phyloP scores from a whole-genome alignment of 1,140 invertebrate genomes.

The Drosophila lowei region DNA sequence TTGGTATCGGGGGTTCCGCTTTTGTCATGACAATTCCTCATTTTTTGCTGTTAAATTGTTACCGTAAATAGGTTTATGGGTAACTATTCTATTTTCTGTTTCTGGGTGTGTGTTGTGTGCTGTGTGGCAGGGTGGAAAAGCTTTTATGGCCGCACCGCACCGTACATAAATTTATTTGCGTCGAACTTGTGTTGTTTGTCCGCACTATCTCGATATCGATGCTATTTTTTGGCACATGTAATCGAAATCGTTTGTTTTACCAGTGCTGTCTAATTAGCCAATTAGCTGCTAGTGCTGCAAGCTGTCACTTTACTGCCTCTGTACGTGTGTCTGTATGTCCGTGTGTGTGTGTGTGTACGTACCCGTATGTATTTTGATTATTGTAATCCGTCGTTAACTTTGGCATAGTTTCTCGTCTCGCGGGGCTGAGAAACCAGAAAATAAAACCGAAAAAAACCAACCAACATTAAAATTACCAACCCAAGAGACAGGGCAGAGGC shows the following conservation, averaged over 20 bases:
- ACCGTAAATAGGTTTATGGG: slow-evolving; percentile 70
- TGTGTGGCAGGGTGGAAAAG: not conserved
- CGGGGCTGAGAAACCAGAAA: slow-evolving; percentile 64
- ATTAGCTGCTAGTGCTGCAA: slow-evolving; percentile 55
- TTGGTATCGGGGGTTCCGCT: slow-evolving; percentile 54
- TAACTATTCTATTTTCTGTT: slow-evolving; percentile 34
- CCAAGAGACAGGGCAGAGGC: slow-evolving; percentile 50
- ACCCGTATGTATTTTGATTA: slow-evolving; percentile 58
- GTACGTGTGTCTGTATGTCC: not conserved
- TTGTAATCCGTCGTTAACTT: slow-evolving; percentile 75
- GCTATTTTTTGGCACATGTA: slow-evolving; percentile 27
- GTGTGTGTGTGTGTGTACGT: slow-evolving; percentile 3
- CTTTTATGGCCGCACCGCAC: not conserved
- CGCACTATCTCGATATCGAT: slow-evolving; percentile 12
- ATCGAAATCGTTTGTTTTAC: slow-evolving; percentile 41
- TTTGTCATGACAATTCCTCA: slow-evolving; percentile 26
- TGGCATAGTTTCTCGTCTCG: slow-evolving; percentile 64
- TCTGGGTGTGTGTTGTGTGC: slow-evolving; percentile 27
- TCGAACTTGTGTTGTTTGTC: slow-evolving; percentile 28
- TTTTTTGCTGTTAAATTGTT: slow-evolving; percentile 52
- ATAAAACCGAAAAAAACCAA: slow-evolving; percentile 39
- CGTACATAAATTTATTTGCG: slow-evolving; percentile 22
- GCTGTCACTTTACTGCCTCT: slow-evolving; percentile 21
- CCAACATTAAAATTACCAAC: slow-evolving; percentile 68
- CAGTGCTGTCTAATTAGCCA: slow-evolving; percentile 53